Evolutionary conservation across 2,797 vertebrate species (phyloP), one percentile per base, ranked within the genome.

Genomic region (Acipenser oxyrinchus): DNA sequence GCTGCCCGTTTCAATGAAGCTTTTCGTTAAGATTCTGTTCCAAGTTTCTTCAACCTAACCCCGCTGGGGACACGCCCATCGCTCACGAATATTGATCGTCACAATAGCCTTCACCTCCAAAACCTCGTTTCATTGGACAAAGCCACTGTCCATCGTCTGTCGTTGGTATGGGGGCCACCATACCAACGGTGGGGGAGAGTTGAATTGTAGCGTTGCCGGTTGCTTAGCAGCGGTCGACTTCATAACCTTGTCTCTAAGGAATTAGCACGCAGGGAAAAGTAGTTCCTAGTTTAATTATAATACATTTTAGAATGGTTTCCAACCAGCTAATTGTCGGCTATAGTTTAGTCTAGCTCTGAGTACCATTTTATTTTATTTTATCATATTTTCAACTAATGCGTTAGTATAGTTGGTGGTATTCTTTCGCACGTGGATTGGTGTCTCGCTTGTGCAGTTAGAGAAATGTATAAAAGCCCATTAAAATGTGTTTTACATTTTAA

Each of bases 131-230:
- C n/a, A 72, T 75, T 78, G 77, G 72, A 12, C 8, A 1, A 52
- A 5, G 6, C 8, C 5, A 10, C 55, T 63, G 66, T 65, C 68
- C 62, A 60, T 74, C 69, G 48, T 51, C 6, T 8, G 18, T 65
- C 12, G 55, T 51, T 23, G 48, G 18, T 63, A 23, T 8, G 58
- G 12, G 66, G 9, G 53, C 53, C 9, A 7, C n/a, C 53, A 55
- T 10, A 10, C n/a, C n/a, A 55, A 55, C 37, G 0, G 37, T 37
- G 37, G 37, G 37, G 3, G 0, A 52, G 59, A 65, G 72, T 72
- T n/a, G 72, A 71, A 62, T 66, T 51, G 60, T 1, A 63, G 80
- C 76, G 70, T 79, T 71, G n/a, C 37, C 2, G 62, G 77, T 71
- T 71, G 69, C 72, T 67, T 59, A 61, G 83, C 71, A 66, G 68